A percentile compares a stretch with the other conserved stretches of the same genome.
phyloP scores from a whole-genome alignment of 2,113 vertebrate species.

The Phaethornis superciliosus region DNA sequence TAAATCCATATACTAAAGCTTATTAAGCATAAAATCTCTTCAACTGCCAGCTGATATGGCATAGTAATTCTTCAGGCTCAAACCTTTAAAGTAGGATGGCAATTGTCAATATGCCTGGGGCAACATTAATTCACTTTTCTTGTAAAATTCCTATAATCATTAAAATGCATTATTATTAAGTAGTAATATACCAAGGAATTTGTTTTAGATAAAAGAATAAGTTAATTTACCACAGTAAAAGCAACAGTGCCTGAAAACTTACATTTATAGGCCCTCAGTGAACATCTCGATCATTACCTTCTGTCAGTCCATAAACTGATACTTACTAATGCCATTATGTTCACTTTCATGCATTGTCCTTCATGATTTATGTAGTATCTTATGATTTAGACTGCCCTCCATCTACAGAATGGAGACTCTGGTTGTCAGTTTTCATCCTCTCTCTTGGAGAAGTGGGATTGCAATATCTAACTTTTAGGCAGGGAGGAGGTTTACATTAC shows the following conservation, averaged over 20 bases:
- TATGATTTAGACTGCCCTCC: not conserved
- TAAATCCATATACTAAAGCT: not conserved
- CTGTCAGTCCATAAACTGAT: not conserved
- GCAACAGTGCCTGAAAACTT: not conserved
- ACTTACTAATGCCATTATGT: not conserved
- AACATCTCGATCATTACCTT: not conserved
- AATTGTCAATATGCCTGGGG: not conserved
- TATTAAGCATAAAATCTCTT: not conserved
- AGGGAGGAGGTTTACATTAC: not conserved
- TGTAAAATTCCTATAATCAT: not conserved
- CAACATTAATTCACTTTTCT: not conserved
- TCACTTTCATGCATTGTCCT: not conserved
- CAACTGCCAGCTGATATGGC: not conserved
- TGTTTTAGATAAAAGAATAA: not conserved
- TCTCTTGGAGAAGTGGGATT: not conserved
- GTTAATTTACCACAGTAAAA: not conserved
- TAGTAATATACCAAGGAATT: not conserved
- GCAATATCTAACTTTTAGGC: not conserved
- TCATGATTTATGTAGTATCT: not conserved
- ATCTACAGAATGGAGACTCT: not conserved
- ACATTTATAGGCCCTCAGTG: not conserved
- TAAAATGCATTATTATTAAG: not conserved
- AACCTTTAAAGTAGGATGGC: not conserved
- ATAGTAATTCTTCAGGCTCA: not conserved
- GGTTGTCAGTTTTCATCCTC: not conserved